phyloP scores from a whole-genome alignment of 2,888 invertebrate species.

The Neocrepidodera transversa region DNA sequence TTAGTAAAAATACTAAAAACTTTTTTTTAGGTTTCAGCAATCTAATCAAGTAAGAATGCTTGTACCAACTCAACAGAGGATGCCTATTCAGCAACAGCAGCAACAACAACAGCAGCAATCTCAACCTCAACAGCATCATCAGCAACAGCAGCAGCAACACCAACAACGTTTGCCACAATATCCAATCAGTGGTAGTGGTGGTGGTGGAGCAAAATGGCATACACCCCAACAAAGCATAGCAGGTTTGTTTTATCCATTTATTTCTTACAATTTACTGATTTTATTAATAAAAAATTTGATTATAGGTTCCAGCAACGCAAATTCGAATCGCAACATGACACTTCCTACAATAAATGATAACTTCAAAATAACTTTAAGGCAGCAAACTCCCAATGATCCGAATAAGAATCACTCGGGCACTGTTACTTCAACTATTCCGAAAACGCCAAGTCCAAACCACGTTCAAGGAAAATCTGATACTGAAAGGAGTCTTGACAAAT shows the following conservation, averaged over 20 bases:
- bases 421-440: slow-evolving; percentile 83
- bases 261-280: too few relatives aligned
- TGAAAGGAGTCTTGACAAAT: slow-evolving; percentile 76
- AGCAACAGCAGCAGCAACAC: slow-evolving; percentile 44
- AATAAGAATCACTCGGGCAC: slow-evolving; percentile 57
- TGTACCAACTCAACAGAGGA: slow-evolving; percentile 41
- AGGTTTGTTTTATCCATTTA: too few relatives aligned
- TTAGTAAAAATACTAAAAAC: neutral
- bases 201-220: slow-evolving; percentile 70
- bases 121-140: slow-evolving; percentile 44
- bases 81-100: slow-evolving; percentile 42
- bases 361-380: slow-evolving; percentile 73
- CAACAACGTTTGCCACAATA: slow-evolving; percentile 39
- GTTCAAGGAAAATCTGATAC: slow-evolving; percentile 63
- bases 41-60: slow-evolving; percentile 24
- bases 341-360: slow-evolving; percentile 64
- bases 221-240: slow-evolving; percentile 68
- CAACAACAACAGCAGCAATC: slow-evolving; percentile 42
- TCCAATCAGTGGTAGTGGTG: slow-evolving; percentile 21
- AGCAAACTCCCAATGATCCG: slow-evolving; percentile 47
- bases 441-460: slow-evolving; percentile 82
- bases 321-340: slow-evolving; percentile 44
- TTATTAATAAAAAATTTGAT: too few relatives aligned
- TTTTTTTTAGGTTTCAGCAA: slow-evolving; percentile 27
- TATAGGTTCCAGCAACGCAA: slow-evolving; percentile 27